These are phyloP conservation scores for Brienomyrus brachyistius DNA, from an alignment of 2,113 vertebrate species.

Conservation along the genomic window DNA sequence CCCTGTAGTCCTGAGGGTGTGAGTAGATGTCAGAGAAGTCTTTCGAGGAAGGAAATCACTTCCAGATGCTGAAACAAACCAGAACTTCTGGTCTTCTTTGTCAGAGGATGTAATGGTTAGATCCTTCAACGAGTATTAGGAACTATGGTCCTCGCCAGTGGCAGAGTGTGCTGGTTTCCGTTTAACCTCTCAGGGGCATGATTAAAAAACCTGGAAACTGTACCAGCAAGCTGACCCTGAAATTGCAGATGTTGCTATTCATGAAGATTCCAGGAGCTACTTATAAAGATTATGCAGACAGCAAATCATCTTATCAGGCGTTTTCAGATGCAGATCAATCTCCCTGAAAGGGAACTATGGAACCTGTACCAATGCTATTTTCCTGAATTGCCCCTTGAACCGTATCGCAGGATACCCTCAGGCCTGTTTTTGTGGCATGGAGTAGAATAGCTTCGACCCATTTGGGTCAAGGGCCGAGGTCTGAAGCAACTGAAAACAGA, in stretches of 20 bases:
- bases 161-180: background rate
- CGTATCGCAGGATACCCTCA: background rate
- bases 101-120: background rate
- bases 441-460: background rate
- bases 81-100: background rate
- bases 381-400: background rate
- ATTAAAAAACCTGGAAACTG: background rate
- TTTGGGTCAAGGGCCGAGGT: background rate
- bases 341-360: background rate
- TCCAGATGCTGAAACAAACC: background rate
- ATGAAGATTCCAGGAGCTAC: background rate
- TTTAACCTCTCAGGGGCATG: background rate
- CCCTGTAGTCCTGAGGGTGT: slow-evolving; percentile 78
- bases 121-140: background rate
- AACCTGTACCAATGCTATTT: background rate
- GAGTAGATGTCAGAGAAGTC: slow-evolving; percentile 2
- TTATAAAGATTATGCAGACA: background rate
- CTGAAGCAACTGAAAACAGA: background rate
- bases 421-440: background rate
- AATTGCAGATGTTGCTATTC: background rate
- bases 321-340: background rate
- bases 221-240: background rate
- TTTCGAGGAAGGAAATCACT: background rate
- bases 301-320: background rate
- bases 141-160: background rate